These are phyloP conservation scores for Mythimna pallens DNA, from an alignment of 2,888 invertebrate genomes.

Conservation along the genomic window DNA sequence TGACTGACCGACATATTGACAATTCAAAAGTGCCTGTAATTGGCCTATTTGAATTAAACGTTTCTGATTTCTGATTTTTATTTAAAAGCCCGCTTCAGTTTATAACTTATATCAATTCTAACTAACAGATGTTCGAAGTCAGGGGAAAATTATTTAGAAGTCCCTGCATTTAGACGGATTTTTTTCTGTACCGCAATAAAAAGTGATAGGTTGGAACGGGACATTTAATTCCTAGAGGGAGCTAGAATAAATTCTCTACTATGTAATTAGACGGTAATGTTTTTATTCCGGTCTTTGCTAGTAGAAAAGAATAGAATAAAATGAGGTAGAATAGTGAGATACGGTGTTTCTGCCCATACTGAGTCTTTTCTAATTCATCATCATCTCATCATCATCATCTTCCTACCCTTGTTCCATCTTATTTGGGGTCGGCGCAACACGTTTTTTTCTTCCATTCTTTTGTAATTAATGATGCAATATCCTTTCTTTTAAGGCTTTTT, in stretches of 20 bases:
- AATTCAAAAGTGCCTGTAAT: too few species aligned
- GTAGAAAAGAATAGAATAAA: not conserved
- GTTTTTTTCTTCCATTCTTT: too few species aligned
- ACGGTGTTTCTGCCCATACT: not conserved
- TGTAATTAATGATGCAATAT: too few species aligned
- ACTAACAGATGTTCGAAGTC: slow-evolving; percentile 47
- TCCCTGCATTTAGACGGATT: slow-evolving; percentile 48
- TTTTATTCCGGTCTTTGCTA: slow-evolving; percentile 9
- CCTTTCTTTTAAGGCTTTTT: too few species aligned
- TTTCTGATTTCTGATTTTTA: too few species aligned
- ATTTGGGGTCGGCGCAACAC: too few species aligned
- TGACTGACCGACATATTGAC: too few species aligned
- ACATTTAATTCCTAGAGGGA: slow-evolving; percentile 41
- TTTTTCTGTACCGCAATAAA: slow-evolving; percentile 53
- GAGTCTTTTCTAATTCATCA: too few species aligned
- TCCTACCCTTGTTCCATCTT: too few species aligned
- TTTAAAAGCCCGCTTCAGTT: not conserved
- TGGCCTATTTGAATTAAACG: too few species aligned
- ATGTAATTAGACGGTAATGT: slow-evolving; percentile 40
- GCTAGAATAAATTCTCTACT: slow-evolving; percentile 24
- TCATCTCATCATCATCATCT: too few species aligned
- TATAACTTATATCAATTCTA: slow-evolving; percentile 14
- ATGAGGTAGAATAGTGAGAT: not conserved
- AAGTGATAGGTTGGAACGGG: slow-evolving; percentile 33
- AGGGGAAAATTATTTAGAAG: slow-evolving; percentile 62